phyloP scores from a whole-genome alignment of 2,113 vertebrate genomes.

The Tyrannus savana region DNA sequence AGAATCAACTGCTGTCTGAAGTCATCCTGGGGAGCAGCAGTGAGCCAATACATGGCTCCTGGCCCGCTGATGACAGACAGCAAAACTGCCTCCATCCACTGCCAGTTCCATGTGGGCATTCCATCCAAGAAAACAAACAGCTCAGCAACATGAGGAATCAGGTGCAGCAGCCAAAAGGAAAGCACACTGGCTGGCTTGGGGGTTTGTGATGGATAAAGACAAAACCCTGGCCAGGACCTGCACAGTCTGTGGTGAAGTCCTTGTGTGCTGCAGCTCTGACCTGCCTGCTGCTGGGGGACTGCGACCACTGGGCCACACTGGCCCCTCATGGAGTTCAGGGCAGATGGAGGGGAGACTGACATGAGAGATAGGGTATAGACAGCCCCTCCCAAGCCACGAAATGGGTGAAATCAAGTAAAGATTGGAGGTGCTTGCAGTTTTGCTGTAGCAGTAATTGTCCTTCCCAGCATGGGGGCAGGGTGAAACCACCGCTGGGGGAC shows the following conservation, averaged over 20 bases:
- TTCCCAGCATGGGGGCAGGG: rapidly evolving
- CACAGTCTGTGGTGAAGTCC: neutral
- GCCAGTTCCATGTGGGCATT: neutral
- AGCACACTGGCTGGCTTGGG: neutral
- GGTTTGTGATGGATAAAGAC: neutral
- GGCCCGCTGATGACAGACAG: rapidly evolving
- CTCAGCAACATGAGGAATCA: rapidly evolving
- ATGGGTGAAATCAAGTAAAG: neutral
- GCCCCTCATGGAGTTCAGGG: neutral
- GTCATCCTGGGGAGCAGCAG: neutral
- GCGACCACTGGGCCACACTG: rapidly evolving
- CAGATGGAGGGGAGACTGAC: neutral
- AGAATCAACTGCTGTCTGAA: neutral
- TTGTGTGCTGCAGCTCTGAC: neutral
- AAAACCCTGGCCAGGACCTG: neutral
- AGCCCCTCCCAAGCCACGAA: rapidly evolving
- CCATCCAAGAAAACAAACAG: neutral
- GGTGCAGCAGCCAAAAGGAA: neutral
- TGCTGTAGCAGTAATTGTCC: neutral
- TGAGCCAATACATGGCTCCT: neutral
- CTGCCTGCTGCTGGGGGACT: neutral
- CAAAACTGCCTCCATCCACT: rapidly evolving
- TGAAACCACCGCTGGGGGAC: rapidly evolving
- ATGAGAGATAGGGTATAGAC: rapidly evolving
- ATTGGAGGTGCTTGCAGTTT: rapidly evolving